Conservation (phyloP, 2,888 invertebrate species). For the Crocallis elinguaria region DNA sequence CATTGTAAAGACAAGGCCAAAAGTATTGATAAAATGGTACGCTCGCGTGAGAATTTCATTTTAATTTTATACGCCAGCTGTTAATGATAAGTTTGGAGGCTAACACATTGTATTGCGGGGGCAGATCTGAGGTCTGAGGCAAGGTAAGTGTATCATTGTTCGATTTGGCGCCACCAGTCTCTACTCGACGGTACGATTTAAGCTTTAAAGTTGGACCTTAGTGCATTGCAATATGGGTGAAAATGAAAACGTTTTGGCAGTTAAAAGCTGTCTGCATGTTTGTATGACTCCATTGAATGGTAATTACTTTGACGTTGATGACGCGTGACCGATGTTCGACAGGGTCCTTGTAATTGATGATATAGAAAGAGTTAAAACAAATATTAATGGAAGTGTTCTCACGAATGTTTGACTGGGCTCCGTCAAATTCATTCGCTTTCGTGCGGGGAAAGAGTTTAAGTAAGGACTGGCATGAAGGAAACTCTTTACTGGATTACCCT, state of each 20-base stretch:
- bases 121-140: constrained; percentile 65
- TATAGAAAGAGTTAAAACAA: constrained; percentile 45
- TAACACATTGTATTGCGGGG: constrained; percentile 65
- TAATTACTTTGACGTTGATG: constrained; percentile 63
- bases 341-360: constrained; percentile 56
- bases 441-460: no score
- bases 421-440: no score
- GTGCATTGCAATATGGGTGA: constrained; percentile 2
- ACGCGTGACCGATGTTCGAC: constrained; percentile 59
- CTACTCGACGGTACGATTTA: neutral
- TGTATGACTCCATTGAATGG: constrained; percentile 53
- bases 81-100: constrained; percentile 53
- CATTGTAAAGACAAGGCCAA: constrained; percentile 12
- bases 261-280: constrained; percentile 16
- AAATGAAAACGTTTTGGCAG: neutral
- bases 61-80: constrained; percentile 27
- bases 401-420: constrained; percentile 31
- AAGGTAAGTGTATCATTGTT: constrained; percentile 57
- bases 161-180: constrained; percentile 33
- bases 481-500: no score
- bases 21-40: constrained; percentile 22
- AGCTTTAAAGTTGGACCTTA: constrained; percentile 16
- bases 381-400: constrained; percentile 40
- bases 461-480: no score
- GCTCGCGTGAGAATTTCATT: constrained; percentile 30